Evolutionary conservation across 2,797 vertebrate species (phyloP), one percentile per base, ranked within the genome.

Genomic region (Leptoclinus maculatus): DNA sequence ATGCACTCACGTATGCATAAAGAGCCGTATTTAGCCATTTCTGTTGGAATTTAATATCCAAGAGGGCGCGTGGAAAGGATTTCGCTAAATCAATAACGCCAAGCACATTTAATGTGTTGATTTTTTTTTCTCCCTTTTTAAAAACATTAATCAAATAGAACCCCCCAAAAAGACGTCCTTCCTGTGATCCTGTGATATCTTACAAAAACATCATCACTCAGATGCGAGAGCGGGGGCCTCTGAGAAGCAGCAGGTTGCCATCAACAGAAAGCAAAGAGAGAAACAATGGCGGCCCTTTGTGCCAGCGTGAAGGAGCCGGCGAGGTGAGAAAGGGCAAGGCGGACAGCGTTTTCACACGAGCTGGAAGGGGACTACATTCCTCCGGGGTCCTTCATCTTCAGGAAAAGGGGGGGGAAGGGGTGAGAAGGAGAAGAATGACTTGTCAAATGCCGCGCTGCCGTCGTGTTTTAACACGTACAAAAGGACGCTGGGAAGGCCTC

Each of bases 231-330:
- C 53, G 39, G 54, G 64, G n/a, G 62, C 41, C 45, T 75, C 79
- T 74, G 68, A 80, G 73, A 43, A 81, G 62, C 85, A 83, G 76
- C 72, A 62, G 81, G 87, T 72, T 68, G 83, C 84, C 85, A 66
- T 90, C 79, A 74, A 74, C 75, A 79, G 64, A 84, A 62, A 71
- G 84, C 70, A n/a, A 62, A 59, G 69, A 23, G 62, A 10, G 57
- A 78, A 82, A 92, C 91, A 94, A 92, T 88, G 82, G 29, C 1
- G 71, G 79, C 51, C 60, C 86, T 91, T 89, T 89, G 83, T 89
- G 88, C 82, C 85, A 70, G 71, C 77, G 83, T 74, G 88, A 91
- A 70, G 78, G 70, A 85, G 83, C 76, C 84, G 68, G 65, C 76
- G 79, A 90, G 88, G 88, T 87, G 84, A 86, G 77, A 87, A 83